Evolutionary conservation across 2,113 vertebrate species (phyloP).

Genomic region (Equus quagga): DNA sequence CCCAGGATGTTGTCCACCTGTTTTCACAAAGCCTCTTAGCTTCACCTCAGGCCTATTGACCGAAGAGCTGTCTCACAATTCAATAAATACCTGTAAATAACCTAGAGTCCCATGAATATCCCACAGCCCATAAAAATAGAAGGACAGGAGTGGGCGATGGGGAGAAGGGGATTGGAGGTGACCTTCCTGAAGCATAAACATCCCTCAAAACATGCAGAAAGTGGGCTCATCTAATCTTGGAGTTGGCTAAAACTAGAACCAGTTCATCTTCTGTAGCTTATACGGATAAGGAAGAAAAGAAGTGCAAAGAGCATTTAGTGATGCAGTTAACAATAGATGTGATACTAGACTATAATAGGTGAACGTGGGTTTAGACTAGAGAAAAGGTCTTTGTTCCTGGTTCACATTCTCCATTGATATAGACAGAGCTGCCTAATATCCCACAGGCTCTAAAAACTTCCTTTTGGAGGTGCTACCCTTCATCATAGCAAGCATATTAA

Average conservation of each 20-base stretch:
- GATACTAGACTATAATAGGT: background rate
- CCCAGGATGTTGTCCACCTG: background rate
- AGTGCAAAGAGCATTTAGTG: background rate
- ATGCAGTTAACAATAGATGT: background rate
- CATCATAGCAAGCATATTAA: background rate
- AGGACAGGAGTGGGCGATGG: background rate
- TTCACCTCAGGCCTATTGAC: background rate
- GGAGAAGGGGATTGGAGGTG: background rate
- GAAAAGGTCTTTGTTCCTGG: background rate
- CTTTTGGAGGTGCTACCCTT: background rate
- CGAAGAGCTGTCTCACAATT: background rate
- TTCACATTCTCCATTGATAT: background rate
- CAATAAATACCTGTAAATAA: background rate
- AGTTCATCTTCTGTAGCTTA: background rate
- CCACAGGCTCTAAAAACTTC: background rate
- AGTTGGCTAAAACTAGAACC: background rate
- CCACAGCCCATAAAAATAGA: background rate
- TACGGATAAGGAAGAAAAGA: background rate
- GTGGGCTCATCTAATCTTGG: background rate
- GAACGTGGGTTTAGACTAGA: background rate
- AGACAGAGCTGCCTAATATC: background rate
- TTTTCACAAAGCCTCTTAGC: background rate
- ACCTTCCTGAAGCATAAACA: background rate
- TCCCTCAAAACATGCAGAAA: background rate
- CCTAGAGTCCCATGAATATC: background rate